Conservation (phyloP, 1,140 invertebrate genomes). For the Drosophila quadrilineata region DNA sequence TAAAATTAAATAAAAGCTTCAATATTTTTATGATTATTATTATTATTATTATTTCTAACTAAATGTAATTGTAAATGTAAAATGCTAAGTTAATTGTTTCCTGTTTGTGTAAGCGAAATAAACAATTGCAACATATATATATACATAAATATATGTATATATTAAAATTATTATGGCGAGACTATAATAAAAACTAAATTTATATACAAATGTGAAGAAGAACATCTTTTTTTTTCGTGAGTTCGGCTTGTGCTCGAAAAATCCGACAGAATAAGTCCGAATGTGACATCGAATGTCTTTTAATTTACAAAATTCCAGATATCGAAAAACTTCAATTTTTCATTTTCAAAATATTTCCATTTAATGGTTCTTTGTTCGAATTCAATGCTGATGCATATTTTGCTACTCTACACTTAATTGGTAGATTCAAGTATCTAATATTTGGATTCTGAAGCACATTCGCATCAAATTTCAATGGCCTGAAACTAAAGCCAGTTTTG, state of each 20-base stretch:
- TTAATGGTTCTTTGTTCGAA: too few relatives aligned
- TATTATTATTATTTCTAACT: conserved; percentile 75
- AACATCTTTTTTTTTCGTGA: neutral
- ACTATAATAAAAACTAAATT: conserved; percentile 53
- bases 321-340: neutral
- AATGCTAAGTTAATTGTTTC: conserved; percentile 73
- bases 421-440: too few relatives aligned
- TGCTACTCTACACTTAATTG: too few relatives aligned
- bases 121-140: conserved; percentile 48
- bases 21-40: too few relatives aligned
- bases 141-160: conserved; percentile 40
- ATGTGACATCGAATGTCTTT: too few relatives aligned
- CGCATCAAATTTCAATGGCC: too few relatives aligned
- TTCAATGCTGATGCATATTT: too few relatives aligned
- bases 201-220: conserved; percentile 24
- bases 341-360: too few relatives aligned
- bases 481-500: too few relatives aligned
- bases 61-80: conserved; percentile 69
- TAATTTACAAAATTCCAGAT: neutral
- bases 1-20: conserved; percentile 64
- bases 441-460: too few relatives aligned
- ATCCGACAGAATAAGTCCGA: too few relatives aligned
- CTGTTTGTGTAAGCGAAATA: conserved; percentile 73
- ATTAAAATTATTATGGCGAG: conserved; percentile 47
- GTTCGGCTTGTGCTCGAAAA: neutral